Base-by-base conservation (phyloP, 2,888 invertebrate species). In the Blastobasis lacticolella region DNA sequence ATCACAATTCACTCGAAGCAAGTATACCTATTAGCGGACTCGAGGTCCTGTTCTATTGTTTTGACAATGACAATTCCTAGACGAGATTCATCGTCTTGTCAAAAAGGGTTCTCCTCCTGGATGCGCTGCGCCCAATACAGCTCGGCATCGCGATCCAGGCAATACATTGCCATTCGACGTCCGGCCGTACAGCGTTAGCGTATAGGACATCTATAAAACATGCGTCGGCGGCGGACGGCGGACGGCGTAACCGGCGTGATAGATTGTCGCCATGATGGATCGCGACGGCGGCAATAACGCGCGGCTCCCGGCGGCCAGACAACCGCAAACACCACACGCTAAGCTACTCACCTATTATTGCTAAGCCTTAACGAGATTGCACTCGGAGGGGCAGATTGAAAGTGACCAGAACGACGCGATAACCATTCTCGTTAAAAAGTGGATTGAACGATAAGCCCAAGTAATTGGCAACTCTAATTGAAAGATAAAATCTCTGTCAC, bases 231-330 rank as follows among this genome's bases (percentile, higher is more conserved):
- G 53, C 53, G 42, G 49, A 38, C 51, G 23, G 49, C 41, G 46
- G 51, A 49, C 54, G 45, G 52, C 55, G 57, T 49, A 57, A 64
- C 63, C 65, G 61, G 61, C 62, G 71, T 79, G 78, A 80, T 78
- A 76, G 78, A 79, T 81, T 69, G 78, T 67, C 66, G 68, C 63
- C 71, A 71, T 81, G 80, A 81, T 80, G 75, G 80, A 79, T 81
- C 72, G 70, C 61, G 53, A 62, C 57, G 51, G 59, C 61, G 65
- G 69, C 69, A 66, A 66, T 71, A 64, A 62, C 64, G 58, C 55
- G 54, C 52, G 53, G 54, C 57, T 50, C 51, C 9, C 10, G 9
- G 10, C 44, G 44, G 10, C 55, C 49, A 51, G 62, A 63, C 69
- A 63, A 70, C 73, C 75, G 72, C 78, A 75, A 74, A 75, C 78